These are phyloP conservation scores for Idaea biselata DNA, from an alignment of 2,888 invertebrate genomes.

Conservation along the genomic window DNA sequence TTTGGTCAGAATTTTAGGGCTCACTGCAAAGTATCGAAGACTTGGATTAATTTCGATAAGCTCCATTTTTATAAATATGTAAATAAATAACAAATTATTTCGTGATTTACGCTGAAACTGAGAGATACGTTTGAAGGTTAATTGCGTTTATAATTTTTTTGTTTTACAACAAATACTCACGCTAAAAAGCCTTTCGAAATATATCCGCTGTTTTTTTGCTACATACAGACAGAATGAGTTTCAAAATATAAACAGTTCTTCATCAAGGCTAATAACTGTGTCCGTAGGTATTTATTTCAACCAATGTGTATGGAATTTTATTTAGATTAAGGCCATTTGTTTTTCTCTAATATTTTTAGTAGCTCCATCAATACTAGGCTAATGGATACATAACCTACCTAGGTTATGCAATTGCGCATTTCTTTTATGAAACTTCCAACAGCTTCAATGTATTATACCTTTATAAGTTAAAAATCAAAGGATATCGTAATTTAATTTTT, in stretches of 20 bases:
- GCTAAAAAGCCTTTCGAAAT: background rate
- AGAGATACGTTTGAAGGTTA: background rate
- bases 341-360: conserved; percentile 6
- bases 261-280: background rate
- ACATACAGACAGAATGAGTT: background rate
- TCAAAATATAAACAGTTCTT: background rate
- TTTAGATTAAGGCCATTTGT: conserved; percentile 28
- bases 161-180: background rate
- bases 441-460: too few species aligned
- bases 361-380: background rate
- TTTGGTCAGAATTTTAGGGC: too few species aligned
- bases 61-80: too few species aligned
- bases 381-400: background rate
- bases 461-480: too few species aligned
- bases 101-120: too few species aligned
- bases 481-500: too few species aligned
- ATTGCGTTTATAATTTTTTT: background rate
- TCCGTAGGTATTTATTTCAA: background rate
- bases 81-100: too few species aligned
- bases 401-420: background rate
- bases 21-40: too few species aligned
- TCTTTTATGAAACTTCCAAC: too few species aligned
- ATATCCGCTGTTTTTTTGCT: background rate
- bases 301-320: conserved; percentile 7
- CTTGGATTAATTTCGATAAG: too few species aligned